Evolutionary conservation across 2,797 vertebrate genomes (phyloP).

Genomic region (Choloepus didactylus): DNA sequence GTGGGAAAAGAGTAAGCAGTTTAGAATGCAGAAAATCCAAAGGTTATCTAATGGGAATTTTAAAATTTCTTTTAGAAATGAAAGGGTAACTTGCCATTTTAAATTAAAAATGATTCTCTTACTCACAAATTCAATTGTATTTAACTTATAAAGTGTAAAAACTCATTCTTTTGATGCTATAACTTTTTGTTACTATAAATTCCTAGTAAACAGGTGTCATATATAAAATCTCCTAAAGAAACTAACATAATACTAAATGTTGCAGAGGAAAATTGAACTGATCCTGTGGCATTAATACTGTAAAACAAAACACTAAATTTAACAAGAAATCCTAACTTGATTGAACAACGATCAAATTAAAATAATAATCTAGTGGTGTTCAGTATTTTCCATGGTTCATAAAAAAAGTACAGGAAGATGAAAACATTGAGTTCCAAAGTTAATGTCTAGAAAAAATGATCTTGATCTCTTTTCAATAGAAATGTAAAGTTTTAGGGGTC

Average conservation of each 20-base stretch:
- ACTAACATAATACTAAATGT: not conserved
- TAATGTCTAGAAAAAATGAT: not conserved
- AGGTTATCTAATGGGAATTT: not conserved
- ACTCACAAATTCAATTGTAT: not conserved
- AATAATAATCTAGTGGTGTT: not conserved
- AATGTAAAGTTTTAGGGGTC: not conserved
- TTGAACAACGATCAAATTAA: conserved; percentile 12
- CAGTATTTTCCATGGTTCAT: not conserved
- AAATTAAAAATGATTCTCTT: not conserved
- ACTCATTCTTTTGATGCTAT: not conserved
- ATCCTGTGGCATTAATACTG: not conserved
- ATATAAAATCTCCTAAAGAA: not conserved
- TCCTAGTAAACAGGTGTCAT: not conserved
- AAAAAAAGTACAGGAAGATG: not conserved
- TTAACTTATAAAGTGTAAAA: not conserved
- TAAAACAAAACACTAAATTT: not conserved
- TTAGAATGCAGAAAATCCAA: conserved; percentile 12
- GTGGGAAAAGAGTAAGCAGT: not conserved
- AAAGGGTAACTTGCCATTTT: conserved; percentile 14
- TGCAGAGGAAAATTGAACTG: not conserved
- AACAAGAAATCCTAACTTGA: not conserved
- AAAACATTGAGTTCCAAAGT: not conserved
- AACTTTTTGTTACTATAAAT: not conserved
- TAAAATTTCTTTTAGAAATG: conserved; percentile 18
- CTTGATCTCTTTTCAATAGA: not conserved